Conservation (phyloP, 1,140 invertebrate species). For the Scaptodrosophila lebanonensis region DNA sequence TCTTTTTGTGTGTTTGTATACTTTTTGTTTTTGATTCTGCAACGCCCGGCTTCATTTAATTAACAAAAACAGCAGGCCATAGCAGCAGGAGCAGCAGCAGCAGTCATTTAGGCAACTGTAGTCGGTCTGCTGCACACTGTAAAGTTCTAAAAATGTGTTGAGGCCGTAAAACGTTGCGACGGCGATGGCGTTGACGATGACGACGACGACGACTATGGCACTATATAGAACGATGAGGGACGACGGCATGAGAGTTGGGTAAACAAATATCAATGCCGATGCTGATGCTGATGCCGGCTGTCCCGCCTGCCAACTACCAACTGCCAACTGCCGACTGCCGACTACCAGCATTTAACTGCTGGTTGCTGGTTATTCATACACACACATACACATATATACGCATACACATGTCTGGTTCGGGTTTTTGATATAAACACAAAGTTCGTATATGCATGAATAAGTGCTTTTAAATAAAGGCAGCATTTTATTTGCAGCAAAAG, state of each 20-base stretch:
- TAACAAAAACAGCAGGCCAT: constrained; percentile 23
- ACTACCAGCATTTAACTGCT: constrained; percentile 9
- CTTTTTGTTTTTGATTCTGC: not conserved
- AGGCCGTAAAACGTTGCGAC: not conserved
- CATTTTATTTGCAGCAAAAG: constrained; percentile 43
- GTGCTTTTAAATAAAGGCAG: constrained; percentile 58
- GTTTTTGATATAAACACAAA: constrained; percentile 51
- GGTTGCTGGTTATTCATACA: constrained; percentile 27
- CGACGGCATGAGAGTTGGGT: not conserved
- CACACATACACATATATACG: constrained; percentile 1
- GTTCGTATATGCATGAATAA: constrained; percentile 57
- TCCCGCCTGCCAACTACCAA: too few species aligned
- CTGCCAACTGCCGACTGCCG: too few species aligned
- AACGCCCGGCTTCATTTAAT: constrained; percentile 51
- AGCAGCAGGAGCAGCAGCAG: not conserved
- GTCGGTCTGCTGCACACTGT: not conserved
- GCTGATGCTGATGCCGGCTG: not conserved
- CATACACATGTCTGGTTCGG: constrained; percentile 22
- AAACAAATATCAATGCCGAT: constrained; percentile 16
- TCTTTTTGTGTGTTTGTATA: too few species aligned
- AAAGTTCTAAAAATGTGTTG: constrained; percentile 3
- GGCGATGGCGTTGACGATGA: not conserved
- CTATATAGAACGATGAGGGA: not conserved
- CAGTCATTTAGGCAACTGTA: too few species aligned
- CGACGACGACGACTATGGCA: constrained; percentile 1